Evolutionary conservation across 1,140 invertebrate species (phyloP).

Genomic region (Diabrotica undecimpunctata): DNA sequence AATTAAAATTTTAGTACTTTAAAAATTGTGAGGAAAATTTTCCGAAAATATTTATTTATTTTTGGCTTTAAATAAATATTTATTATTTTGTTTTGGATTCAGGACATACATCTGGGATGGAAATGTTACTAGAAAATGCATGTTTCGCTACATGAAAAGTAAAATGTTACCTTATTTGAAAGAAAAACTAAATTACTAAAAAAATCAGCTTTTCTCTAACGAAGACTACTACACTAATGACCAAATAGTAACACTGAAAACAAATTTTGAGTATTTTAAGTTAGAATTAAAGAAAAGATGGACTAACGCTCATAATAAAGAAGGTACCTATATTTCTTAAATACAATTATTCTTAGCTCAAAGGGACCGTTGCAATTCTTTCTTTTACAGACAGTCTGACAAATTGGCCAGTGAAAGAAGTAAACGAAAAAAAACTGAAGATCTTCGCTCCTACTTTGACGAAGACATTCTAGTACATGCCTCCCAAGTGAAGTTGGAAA

Average conservation of each 20-base stretch:
- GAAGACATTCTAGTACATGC: conserved; percentile 31
- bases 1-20: neutral
- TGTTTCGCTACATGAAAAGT: neutral
- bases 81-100: neutral
- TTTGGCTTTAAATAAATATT: neutral
- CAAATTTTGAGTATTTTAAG: conserved; percentile 22
- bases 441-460: conserved; percentile 26
- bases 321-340: conserved; percentile 29
- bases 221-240: no score
- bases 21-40: neutral
- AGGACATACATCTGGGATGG: neutral
- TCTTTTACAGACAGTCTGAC: conserved; percentile 6
- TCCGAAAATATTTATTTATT: neutral
- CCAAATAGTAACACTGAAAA: no score
- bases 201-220: conserved; percentile 10
- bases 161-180: conserved; percentile 8
- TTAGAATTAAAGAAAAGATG: conserved; percentile 32
- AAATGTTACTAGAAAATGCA: neutral
- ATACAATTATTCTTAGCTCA: conserved; percentile 30
- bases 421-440: conserved; percentile 37
- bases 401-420: conserved; percentile 19
- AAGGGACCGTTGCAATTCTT: conserved; percentile 34
- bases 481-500: conserved; percentile 15
- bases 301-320: conserved; percentile 31
- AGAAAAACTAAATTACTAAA: conserved; percentile 4